phyloP scores from a whole-genome alignment of 1,140 invertebrate genomes.

The Diuraphis noxia region DNA sequence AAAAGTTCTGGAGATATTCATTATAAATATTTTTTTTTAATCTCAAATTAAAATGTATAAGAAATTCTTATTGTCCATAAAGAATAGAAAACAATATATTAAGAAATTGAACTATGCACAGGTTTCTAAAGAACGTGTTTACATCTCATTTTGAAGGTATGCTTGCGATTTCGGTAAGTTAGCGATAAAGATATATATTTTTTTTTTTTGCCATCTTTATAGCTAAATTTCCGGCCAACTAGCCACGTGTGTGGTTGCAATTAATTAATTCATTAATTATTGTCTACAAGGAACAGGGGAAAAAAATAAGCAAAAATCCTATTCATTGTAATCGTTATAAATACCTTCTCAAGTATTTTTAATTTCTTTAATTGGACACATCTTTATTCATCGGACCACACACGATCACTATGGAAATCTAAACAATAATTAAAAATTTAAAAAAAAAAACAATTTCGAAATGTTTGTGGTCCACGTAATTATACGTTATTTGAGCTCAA shows the following conservation, averaged over 20 bases:
- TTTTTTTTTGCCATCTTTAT: background rate
- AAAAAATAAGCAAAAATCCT: background rate
- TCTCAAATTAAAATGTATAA: background rate
- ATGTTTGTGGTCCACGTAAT: background rate
- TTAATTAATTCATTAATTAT: conserved; percentile 4
- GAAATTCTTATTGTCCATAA: background rate
- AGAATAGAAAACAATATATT: conserved; percentile 8
- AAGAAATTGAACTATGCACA: background rate
- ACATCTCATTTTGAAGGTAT: conserved; percentile 16
- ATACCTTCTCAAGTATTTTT: background rate
- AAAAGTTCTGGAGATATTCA: background rate
- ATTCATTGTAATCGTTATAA: background rate
- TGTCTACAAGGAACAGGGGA: background rate
- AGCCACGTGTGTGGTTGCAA: conserved; percentile 11
- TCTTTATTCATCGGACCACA: conserved; percentile 16
- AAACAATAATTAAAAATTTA: background rate
- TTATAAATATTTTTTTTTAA: background rate
- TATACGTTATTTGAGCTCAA: background rate
- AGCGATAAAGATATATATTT: background rate
- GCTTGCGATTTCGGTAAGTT: background rate
- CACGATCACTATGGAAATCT: background rate
- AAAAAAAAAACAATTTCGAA: background rate
- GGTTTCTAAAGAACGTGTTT: conserved; percentile 22
- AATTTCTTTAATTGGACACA: background rate
- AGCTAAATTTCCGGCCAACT: too few species aligned